Evolutionary conservation across 2,888 invertebrate genomes (phyloP).

Genomic region (Vandiemenella viatica): DNA sequence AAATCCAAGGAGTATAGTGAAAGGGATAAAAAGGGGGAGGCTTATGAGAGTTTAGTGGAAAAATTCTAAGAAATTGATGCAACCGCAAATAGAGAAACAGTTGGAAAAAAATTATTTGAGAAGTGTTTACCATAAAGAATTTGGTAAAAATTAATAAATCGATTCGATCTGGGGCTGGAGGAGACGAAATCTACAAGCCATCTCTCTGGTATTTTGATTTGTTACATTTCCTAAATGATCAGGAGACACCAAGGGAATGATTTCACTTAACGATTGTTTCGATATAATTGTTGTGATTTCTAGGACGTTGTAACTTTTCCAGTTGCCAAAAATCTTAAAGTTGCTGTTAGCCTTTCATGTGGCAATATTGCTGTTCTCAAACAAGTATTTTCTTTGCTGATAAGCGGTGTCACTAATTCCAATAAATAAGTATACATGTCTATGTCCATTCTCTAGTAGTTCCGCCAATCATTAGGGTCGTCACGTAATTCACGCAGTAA

Average conservation of each 20-base stretch:
- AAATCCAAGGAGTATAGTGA: not conserved
- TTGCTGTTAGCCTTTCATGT: slow-evolving; percentile 18
- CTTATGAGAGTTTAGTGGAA: slow-evolving; percentile 5
- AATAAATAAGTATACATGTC: slow-evolving; percentile 17
- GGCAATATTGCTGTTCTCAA: slow-evolving; percentile 19
- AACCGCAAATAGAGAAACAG: slow-evolving; percentile 3
- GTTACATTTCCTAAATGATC: slow-evolving; percentile 12
- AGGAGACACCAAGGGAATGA: no score
- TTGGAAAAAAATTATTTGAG: slow-evolving; percentile 8
- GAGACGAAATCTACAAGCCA: slow-evolving; percentile 14
- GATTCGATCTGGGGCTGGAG: slow-evolving; percentile 14
- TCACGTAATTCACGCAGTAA: no score
- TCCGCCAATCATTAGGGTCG: no score
- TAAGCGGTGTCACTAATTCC: slow-evolving; percentile 17
- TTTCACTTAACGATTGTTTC: no score
- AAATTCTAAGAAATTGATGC: slow-evolving; percentile 8
- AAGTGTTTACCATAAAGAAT: slow-evolving; percentile 8
- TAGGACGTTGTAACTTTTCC: slow-evolving; percentile 2
- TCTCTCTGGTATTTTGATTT: slow-evolving; percentile 13
- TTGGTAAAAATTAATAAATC: slow-evolving; percentile 13
- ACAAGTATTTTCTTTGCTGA: slow-evolving; percentile 17
- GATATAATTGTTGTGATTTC: not conserved
- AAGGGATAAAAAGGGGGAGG: slow-evolving; percentile 6
- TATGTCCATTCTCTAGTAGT: slow-evolving; percentile 19
- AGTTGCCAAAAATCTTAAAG: slow-evolving; percentile 15